Conservation (phyloP, 1,140 invertebrate species). For the Agrypnia vestita region DNA sequence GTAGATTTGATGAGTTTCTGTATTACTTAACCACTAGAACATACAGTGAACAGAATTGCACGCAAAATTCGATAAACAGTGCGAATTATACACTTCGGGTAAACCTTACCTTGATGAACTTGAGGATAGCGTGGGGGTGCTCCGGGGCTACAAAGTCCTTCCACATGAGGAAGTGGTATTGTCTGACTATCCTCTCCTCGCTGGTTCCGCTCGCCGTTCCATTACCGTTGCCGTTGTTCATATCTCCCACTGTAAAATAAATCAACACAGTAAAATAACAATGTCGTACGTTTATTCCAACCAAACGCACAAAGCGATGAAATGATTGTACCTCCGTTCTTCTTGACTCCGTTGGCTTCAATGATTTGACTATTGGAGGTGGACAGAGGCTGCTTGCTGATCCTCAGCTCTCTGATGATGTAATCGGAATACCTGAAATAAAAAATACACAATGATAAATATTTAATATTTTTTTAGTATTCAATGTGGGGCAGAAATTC, state of each 20-base stretch:
- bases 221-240: constrained; percentile 47
- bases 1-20: too few species aligned
- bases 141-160: constrained; percentile 96
- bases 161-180: constrained; percentile 97
- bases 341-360: constrained; percentile 68
- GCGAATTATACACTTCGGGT: too few species aligned
- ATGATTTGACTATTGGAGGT: constrained; percentile 70
- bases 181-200: constrained; percentile 70
- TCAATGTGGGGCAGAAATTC: too few species aligned
- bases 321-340: constrained; percentile 66
- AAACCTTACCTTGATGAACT: constrained; percentile 82
- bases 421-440: constrained; percentile 81
- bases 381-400: constrained; percentile 69
- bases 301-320: not conserved
- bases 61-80: too few species aligned
- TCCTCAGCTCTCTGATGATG: constrained; percentile 84
- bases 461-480: too few species aligned
- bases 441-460: not conserved
- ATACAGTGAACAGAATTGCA: too few species aligned
- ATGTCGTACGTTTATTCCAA: not conserved
- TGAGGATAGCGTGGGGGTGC: constrained; percentile 90
- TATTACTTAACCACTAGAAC: too few species aligned
- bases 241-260: constrained; percentile 25
- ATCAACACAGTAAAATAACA: too few species aligned
- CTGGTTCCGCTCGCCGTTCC: constrained; percentile 42